These are phyloP conservation scores for Ianthella basta DNA, from an alignment of 37 sponge, comb jelly and placozoan genomes.

Conservation along the genomic window DNA sequence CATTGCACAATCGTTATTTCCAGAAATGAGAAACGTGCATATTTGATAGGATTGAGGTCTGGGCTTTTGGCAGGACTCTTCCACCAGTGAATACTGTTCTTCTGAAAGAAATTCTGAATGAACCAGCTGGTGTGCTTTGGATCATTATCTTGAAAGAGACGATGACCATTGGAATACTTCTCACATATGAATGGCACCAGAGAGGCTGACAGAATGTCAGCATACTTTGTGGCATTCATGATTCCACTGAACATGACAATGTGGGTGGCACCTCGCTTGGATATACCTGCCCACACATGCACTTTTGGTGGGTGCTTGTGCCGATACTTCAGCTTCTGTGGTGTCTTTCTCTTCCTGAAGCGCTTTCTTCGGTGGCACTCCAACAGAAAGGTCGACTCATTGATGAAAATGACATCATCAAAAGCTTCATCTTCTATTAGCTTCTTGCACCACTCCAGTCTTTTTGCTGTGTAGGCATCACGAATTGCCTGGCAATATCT, in stretches of 20 bases:
- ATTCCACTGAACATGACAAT: not conserved
- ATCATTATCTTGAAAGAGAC: slow-evolving; percentile 46
- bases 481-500: too few species aligned
- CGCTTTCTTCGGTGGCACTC: too few species aligned
- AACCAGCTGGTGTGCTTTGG: slow-evolving; percentile 26
- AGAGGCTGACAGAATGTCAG: not conserved
- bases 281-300: slow-evolving; percentile 23
- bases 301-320: slow-evolving; percentile 9
- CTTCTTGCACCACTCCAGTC: too few species aligned
- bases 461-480: too few species aligned
- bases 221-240: not conserved
- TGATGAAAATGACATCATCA: too few species aligned
- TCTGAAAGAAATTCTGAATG: not conserved
- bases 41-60: not conserved
- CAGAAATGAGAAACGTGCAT: too few species aligned
- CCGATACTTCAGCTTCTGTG: not conserved
- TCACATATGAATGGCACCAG: slow-evolving; percentile 31
- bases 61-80: not conserved
- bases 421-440: too few species aligned
- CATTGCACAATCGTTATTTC: too few species aligned
- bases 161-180: slow-evolving; percentile 1
- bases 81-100: not conserved
- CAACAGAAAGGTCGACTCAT: too few species aligned
- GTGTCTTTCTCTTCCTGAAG: too few species aligned
- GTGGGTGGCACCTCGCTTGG: not conserved